These are phyloP conservation scores for Embiotoca jacksoni DNA, from an alignment of 2,113 vertebrate species.

Conservation along the genomic window DNA sequence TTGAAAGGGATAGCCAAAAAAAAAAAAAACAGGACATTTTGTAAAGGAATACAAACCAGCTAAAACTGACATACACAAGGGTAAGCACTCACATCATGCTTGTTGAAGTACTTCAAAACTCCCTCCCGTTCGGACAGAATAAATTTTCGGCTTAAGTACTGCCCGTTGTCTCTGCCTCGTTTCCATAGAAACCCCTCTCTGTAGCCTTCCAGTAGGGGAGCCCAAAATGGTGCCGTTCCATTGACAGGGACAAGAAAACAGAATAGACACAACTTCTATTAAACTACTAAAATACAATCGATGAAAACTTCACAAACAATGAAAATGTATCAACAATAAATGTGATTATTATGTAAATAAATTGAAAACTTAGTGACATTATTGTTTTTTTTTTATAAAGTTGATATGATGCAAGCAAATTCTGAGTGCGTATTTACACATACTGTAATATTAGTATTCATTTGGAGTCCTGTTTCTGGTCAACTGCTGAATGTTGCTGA, in stretches of 20 bases:
- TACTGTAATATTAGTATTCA: no score
- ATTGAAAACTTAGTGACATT: no score
- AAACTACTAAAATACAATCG: no score
- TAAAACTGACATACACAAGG: not conserved
- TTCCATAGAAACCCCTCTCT: conserved; percentile 96
- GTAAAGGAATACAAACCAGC: not conserved
- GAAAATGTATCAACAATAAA: no score
- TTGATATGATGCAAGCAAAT: no score
- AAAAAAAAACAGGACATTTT: not conserved
- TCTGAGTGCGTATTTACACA: no score
- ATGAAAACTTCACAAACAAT: no score
- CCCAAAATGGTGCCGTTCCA: conserved; percentile 11
- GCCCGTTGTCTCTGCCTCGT: conserved; percentile 93
- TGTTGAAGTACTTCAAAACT: conserved; percentile 95
- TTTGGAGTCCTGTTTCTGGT: no score
- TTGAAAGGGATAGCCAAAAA: no score
- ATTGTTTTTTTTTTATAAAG: no score
- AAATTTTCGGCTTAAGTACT: conserved; percentile 94
- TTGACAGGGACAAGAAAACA: conserved; percentile 3
- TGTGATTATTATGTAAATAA: no score
- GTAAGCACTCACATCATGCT: conserved; percentile 89
- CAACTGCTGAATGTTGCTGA: no score
- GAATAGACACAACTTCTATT: conserved; percentile 5
- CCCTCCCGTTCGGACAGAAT: conserved; percentile 93
- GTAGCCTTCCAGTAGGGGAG: conserved; percentile 85